A percentile compares a stretch with the other conserved stretches of the same genome.
Evolutionary conservation across 2,797 vertebrate species (phyloP).

Genomic region (Lateolabrax maculatus): DNA sequence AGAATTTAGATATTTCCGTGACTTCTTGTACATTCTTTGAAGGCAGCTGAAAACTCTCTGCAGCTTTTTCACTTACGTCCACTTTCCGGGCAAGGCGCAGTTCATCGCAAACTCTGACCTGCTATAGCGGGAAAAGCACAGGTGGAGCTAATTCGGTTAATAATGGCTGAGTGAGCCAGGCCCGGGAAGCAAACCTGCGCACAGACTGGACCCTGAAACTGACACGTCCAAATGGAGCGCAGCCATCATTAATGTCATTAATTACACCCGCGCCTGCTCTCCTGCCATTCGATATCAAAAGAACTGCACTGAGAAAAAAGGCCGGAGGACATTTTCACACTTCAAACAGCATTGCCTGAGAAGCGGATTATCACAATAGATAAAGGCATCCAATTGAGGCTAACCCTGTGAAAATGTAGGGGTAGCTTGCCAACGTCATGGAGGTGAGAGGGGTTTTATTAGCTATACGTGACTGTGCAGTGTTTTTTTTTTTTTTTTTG

Average conservation of each 20-base stretch:
- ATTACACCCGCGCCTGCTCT: neutral
- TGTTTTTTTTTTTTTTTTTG: neutral
- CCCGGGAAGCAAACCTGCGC: neutral
- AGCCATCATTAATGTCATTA: neutral
- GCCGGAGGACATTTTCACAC: neutral
- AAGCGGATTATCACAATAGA: too few relatives aligned
- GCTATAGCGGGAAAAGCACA: neutral
- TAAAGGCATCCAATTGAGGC: neutral
- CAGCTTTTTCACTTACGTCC: too few relatives aligned
- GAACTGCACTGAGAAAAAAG: neutral
- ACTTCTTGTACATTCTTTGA: too few relatives aligned
- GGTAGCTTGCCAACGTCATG: neutral
- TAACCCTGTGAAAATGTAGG: neutral
- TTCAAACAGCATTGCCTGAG: neutral
- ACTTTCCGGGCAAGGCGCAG: too few relatives aligned
- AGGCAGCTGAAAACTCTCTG: too few relatives aligned
- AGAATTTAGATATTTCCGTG: too few relatives aligned
- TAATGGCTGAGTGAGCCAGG: neutral
- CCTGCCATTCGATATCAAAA: neutral
- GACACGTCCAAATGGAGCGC: neutral
- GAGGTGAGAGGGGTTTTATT: neutral
- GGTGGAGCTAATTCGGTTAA: neutral
- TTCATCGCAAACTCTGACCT: too few relatives aligned
- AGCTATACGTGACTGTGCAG: neutral
- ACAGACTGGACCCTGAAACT: neutral